A percentile compares a stretch with the other conserved stretches of the same genome.
phyloP scores from a whole-genome alignment of 92 coral and sea anemone genomes.

The Siderastrea siderea region DNA sequence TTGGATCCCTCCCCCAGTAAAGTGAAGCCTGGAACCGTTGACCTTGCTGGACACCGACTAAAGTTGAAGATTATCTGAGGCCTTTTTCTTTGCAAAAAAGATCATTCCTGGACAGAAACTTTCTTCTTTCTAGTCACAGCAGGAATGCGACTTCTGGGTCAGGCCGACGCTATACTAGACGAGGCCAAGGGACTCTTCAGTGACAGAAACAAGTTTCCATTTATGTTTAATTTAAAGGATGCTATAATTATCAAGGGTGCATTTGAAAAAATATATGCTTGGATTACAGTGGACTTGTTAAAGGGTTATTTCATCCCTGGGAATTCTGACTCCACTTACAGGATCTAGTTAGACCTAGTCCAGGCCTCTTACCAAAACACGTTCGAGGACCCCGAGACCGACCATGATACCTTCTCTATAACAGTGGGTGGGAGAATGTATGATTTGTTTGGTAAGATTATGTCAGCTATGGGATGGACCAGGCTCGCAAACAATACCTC shows the following conservation, averaged over 20 bases:
- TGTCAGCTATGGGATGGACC: constrained; percentile 42
- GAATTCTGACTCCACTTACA: constrained; percentile 9
- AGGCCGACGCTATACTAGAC: neutral
- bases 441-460: constrained; percentile 33
- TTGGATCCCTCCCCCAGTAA: constrained; percentile 5
- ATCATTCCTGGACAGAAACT: constrained; percentile 28
- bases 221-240: constrained; percentile 25
- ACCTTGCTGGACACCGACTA: constrained; percentile 5
- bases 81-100: constrained; percentile 30
- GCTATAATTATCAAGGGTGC: constrained; percentile 48
- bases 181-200: constrained; percentile 34
- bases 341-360: constrained; percentile 45
- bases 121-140: constrained; percentile 50
- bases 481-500: constrained; percentile 9
- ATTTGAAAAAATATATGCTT: constrained; percentile 47
- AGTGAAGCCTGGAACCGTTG: constrained; percentile 29
- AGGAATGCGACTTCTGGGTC: constrained; percentile 48
- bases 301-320: constrained; percentile 24
- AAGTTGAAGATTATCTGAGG: constrained; percentile 20
- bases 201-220: constrained; percentile 48
- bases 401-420: neutral
- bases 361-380: constrained; percentile 50
- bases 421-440: constrained; percentile 10
- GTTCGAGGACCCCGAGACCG: neutral
- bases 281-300: constrained; percentile 58